Evolutionary conservation across 2,888 invertebrate species (phyloP).

Genomic region (Mimachlamys varia): DNA sequence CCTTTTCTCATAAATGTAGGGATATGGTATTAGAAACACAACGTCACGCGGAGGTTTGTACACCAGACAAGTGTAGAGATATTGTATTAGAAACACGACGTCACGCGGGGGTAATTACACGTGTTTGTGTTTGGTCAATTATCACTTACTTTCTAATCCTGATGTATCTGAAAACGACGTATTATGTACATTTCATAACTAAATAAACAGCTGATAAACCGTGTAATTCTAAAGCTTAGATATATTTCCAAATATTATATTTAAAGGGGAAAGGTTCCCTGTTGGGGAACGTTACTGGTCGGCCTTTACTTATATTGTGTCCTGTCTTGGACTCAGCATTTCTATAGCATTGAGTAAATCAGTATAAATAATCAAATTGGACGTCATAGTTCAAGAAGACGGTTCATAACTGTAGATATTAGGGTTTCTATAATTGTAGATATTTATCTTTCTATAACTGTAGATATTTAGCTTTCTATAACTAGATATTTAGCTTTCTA

Average conservation of each 20-base stretch:
- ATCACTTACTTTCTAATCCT: not conserved
- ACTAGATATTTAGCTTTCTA: no score
- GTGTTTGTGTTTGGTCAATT: constrained; percentile 9
- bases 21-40: not conserved
- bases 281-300: no score
- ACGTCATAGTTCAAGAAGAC: no score
- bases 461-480: no score
- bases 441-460: no score
- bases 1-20: not conserved
- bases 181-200: not conserved
- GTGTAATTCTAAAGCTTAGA: not conserved
- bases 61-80: not conserved
- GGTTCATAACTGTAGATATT: no score
- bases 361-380: no score
- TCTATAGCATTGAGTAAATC: no score
- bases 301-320: no score
- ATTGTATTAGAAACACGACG: not conserved
- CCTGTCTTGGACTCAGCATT: no score
- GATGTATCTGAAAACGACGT: not conserved
- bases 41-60: not conserved
- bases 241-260: not conserved
- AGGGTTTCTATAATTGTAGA: no score
- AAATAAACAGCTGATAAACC: not conserved
- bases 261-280: not conserved
- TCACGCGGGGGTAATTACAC: not conserved